These are phyloP conservation scores for Zaprionus nigranus DNA, from an alignment of 1,140 invertebrate genomes.

Conservation along the genomic window DNA sequence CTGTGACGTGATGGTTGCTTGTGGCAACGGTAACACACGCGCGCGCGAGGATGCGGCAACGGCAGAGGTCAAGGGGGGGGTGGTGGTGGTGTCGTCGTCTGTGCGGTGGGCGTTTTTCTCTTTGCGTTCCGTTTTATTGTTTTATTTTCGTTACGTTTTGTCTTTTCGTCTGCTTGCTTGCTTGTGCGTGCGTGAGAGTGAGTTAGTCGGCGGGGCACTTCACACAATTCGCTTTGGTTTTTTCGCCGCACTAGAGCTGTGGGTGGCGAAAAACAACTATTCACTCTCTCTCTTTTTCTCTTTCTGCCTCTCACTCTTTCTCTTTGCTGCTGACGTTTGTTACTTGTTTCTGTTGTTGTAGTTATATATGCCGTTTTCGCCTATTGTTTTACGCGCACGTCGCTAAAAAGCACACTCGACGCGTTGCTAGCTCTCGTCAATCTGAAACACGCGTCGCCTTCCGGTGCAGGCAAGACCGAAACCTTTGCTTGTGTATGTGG, in stretches of 20 bases:
- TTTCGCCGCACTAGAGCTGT: conserved; percentile 30
- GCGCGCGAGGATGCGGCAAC: conserved; percentile 17
- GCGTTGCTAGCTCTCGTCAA: conserved; percentile 68
- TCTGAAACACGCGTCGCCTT: conserved; percentile 63
- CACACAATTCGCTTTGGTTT: conserved; percentile 42
- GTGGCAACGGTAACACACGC: conserved; percentile 41
- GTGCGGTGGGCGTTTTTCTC: conserved; percentile 79
- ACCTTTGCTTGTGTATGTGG: conserved; percentile 44
- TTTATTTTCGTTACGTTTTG: conserved; percentile 65
- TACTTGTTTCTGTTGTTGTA: conserved; percentile 36
- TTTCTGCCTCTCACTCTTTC: conserved; percentile 30
- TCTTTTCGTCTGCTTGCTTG: conserved; percentile 20
- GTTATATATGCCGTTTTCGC: conserved; percentile 55
- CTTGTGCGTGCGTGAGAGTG: conserved; percentile 49
- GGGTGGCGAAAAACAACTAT: conserved; percentile 46
- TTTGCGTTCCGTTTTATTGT: conserved; percentile 69
- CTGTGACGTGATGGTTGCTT: conserved; percentile 56
- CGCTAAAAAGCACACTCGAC: conserved; percentile 60
- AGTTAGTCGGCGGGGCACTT: conserved; percentile 49
- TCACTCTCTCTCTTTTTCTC: conserved; percentile 23
- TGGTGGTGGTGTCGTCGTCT: conserved; percentile 31
- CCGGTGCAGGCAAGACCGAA: conserved; percentile 47
- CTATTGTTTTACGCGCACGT: conserved; percentile 72
- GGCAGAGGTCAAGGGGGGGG: conserved; percentile 9
- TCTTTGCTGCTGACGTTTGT: conserved; percentile 56